Percentiles rank a stretch among this genome's conserved stretches.
phyloP scores from a whole-genome alignment of 2,888 invertebrate species.

The Chloroclystis v-ata region DNA sequence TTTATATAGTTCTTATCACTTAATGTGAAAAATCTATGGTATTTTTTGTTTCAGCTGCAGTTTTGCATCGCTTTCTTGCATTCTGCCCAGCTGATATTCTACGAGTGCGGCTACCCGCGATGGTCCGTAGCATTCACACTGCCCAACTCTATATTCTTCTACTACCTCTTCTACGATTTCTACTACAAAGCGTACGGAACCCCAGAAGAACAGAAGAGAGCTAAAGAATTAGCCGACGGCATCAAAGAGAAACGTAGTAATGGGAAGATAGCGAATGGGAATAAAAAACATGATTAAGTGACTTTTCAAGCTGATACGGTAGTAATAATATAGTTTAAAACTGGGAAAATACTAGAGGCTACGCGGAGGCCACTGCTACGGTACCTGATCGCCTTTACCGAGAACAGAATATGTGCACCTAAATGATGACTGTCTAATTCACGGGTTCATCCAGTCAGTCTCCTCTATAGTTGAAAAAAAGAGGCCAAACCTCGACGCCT shows the following conservation, averaged over 20 bases:
- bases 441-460: no score
- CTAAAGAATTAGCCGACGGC: constrained; percentile 28
- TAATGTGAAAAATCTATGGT: no score
- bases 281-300: constrained; percentile 24
- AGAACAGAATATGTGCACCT: no score
- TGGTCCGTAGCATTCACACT: constrained; percentile 90
- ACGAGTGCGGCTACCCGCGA: constrained; percentile 92
- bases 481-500: no score
- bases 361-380: no score
- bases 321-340: no score
- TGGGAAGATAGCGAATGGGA: constrained; percentile 29
- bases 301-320: no score
- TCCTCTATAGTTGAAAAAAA: no score
- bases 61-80: constrained; percentile 93
- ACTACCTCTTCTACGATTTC: constrained; percentile 94
- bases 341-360: no score
- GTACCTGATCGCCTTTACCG: no score
- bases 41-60: constrained; percentile 85
- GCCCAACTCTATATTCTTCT: constrained; percentile 94
- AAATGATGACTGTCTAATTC: no score
- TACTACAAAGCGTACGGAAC: constrained; percentile 87
- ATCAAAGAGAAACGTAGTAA: constrained; percentile 30
- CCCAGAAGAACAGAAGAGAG: constrained; percentile 47
- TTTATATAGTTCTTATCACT: no score
- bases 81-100: constrained; percentile 89